Evolutionary conservation across 2,888 invertebrate species (phyloP).

Genomic region (Notocelia uddmanniana): DNA sequence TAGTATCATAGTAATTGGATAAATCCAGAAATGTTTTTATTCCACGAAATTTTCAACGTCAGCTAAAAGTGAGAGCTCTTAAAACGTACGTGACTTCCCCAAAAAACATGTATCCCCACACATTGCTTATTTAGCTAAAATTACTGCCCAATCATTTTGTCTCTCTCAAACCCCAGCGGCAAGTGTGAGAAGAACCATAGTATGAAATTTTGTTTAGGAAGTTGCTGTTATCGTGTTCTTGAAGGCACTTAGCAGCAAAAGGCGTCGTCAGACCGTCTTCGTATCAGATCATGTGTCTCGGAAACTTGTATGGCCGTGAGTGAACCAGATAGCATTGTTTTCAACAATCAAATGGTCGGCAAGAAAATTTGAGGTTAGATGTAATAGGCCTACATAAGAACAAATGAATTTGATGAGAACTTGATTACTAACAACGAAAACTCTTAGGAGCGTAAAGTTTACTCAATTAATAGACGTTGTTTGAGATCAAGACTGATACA

Average conservation of each 20-base stretch:
- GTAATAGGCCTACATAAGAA: constrained; percentile 11
- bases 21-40: neutral
- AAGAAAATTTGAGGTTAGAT: constrained; percentile 8
- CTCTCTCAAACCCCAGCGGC: neutral
- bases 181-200: neutral
- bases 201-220: constrained; percentile 11
- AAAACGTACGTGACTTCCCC: neutral
- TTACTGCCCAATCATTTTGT: neutral
- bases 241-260: constrained; percentile 42
- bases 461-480: neutral
- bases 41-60: neutral
- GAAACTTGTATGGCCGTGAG: constrained; percentile 37
- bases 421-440: neutral
- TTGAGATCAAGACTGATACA: neutral
- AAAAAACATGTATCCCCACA: constrained; percentile 3
- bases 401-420: neutral
- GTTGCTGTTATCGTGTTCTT: constrained; percentile 28
- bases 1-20: too few relatives aligned
- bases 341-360: constrained; percentile 19
- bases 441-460: neutral
- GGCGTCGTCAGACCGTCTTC: constrained; percentile 32
- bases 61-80: neutral
- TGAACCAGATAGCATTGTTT: constrained; percentile 43
- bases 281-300: constrained; percentile 43
- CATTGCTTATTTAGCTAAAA: neutral